Percentiles rank a stretch among this genome's conserved stretches.
Conservation (phyloP, 2,113 vertebrate genomes). For the Chaenocephalus aceratus region DNA sequence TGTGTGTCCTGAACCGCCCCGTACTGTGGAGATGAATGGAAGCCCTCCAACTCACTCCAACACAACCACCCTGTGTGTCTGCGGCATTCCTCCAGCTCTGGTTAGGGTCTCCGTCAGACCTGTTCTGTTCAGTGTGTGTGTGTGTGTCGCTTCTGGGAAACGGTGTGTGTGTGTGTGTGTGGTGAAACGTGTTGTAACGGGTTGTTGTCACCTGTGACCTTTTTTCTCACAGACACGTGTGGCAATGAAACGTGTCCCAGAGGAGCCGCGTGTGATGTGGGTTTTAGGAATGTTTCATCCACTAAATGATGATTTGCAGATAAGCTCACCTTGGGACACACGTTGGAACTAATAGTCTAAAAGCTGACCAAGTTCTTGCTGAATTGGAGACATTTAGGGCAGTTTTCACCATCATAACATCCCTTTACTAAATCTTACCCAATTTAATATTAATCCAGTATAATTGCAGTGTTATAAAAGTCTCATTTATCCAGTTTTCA, state of each 20-base stretch:
- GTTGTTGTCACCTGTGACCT: slow-evolving; percentile 4
- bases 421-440: no score
- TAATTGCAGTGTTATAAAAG: no score
- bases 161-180: not conserved
- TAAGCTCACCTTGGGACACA: no score
- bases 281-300: not conserved
- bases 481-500: no score
- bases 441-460: no score
- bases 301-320: no score
- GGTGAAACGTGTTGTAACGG: slow-evolving; percentile 65
- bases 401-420: no score
- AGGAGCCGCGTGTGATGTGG: no score
- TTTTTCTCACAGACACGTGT: not conserved
- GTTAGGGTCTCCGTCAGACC: slow-evolving; percentile 33
- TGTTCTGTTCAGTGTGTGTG: slow-evolving; percentile 38
- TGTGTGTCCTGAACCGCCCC: not conserved
- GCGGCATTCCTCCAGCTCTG: slow-evolving; percentile 36
- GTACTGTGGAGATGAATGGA: slow-evolving; percentile 8
- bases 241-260: not conserved
- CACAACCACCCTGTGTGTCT: slow-evolving; percentile 19
- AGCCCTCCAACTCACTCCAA: slow-evolving; percentile 13
- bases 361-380: no score
- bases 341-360: no score
- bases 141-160: slow-evolving; percentile 25
- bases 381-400: no score